phyloP scores from a whole-genome alignment of 2,888 invertebrate genomes.

The Morpho achilles region DNA sequence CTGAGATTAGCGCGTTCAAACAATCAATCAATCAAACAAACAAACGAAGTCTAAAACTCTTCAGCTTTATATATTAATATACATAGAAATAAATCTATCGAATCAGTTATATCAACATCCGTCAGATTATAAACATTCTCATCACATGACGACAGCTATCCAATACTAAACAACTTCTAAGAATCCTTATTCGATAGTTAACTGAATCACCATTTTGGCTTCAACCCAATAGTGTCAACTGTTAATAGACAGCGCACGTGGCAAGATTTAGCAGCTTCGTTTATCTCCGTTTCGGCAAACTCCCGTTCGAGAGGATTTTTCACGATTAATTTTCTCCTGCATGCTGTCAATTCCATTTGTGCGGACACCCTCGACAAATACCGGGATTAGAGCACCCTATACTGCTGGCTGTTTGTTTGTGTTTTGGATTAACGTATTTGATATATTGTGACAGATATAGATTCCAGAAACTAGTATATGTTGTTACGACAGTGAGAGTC shows the following conservation, averaged over 20 bases:
- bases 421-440: conserved; percentile 21
- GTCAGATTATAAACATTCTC: background rate
- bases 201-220: conserved; percentile 52
- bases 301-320: conserved; percentile 64
- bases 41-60: too few species aligned
- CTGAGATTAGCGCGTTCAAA: too few species aligned
- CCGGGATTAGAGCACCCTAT: conserved; percentile 71
- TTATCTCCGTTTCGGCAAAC: conserved; percentile 36
- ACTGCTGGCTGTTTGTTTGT: conserved; percentile 46
- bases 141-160: conserved; percentile 9
- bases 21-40: too few species aligned
- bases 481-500: too few species aligned
- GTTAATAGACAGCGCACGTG: conserved; percentile 74
- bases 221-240: conserved; percentile 66
- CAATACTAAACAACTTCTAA: conserved; percentile 11
- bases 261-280: conserved; percentile 54
- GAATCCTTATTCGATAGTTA: conserved; percentile 20
- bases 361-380: conserved; percentile 71
- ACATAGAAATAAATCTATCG: too few species aligned
- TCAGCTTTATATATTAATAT: too few species aligned
- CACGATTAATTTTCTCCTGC: conserved; percentile 72
- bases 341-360: conserved; percentile 74
- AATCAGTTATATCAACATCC: too few species aligned
- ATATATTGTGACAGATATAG: conserved; percentile 4
- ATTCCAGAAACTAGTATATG: background rate